These are phyloP conservation scores for Pelobates fuscus DNA, from an alignment of 2,113 vertebrate species.

Conservation along the genomic window DNA sequence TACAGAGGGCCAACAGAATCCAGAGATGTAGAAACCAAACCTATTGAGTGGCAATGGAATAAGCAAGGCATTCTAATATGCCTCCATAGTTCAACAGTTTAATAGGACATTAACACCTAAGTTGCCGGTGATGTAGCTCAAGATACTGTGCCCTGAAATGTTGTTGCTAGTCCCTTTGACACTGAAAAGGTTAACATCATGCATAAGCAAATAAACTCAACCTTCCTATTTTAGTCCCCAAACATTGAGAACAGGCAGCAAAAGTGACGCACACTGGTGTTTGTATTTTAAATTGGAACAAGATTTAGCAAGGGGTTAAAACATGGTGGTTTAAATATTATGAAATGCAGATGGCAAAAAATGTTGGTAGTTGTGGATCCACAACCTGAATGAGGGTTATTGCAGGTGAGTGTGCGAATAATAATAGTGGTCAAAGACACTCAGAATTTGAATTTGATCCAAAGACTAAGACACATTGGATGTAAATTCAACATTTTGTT, in stretches of 20 bases:
- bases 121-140: too few relatives aligned
- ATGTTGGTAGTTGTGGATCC: too few relatives aligned
- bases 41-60: background rate
- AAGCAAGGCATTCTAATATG: too few relatives aligned
- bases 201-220: conserved; percentile 23
- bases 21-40: conserved; percentile 9
- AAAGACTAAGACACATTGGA: too few relatives aligned
- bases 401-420: too few relatives aligned
- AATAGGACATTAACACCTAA: too few relatives aligned
- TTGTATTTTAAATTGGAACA: conserved; percentile 21
- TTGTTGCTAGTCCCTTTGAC: conserved; percentile 9
- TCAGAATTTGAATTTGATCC: too few relatives aligned
- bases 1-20: conserved; percentile 52
- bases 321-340: background rate
- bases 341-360: background rate
- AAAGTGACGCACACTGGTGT: background rate
- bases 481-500: background rate
- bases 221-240: background rate
- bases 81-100: too few relatives aligned
- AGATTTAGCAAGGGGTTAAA: background rate
- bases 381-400: too few relatives aligned
- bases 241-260: too few relatives aligned
- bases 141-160: conserved; percentile 1
- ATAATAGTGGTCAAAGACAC: too few relatives aligned
- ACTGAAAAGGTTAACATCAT: conserved; percentile 8